These are phyloP conservation scores for Dromiciops gliroides DNA, from an alignment of 2,113 vertebrate genomes.

Conservation along the genomic window DNA sequence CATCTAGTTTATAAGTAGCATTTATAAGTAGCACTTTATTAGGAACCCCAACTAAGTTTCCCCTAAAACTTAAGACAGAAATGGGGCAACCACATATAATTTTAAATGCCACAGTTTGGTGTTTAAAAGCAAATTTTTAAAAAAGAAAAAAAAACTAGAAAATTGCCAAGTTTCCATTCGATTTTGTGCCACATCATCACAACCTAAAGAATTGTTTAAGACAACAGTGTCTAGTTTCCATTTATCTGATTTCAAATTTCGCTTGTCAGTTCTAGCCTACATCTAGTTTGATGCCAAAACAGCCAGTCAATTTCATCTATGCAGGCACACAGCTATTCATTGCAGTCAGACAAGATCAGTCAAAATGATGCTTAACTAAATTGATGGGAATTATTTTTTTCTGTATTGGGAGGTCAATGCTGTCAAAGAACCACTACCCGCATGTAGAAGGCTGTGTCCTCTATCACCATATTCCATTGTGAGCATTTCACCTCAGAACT, in stretches of 20 bases:
- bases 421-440: constrained; percentile 32
- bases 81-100: no score
- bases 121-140: not conserved
- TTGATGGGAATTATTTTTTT: constrained; percentile 43
- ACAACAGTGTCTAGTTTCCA: not conserved
- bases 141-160: not conserved
- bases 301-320: not conserved
- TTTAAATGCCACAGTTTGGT: no score
- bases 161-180: not conserved
- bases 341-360: not conserved
- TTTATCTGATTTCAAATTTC: constrained; percentile 29
- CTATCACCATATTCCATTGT: not conserved
- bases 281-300: not conserved
- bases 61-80: no score
- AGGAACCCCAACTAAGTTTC: no score
- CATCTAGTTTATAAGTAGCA: no score
- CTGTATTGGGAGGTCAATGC: constrained; percentile 42
- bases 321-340: not conserved
- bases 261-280: constrained; percentile 8
- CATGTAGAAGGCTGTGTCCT: not conserved
- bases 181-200: not conserved
- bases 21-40: no score
- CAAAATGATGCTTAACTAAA: constrained; percentile 48
- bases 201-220: not conserved
- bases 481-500: not conserved